phyloP scores from a whole-genome alignment of 2,797 vertebrate species.

The Allobates femoralis region DNA sequence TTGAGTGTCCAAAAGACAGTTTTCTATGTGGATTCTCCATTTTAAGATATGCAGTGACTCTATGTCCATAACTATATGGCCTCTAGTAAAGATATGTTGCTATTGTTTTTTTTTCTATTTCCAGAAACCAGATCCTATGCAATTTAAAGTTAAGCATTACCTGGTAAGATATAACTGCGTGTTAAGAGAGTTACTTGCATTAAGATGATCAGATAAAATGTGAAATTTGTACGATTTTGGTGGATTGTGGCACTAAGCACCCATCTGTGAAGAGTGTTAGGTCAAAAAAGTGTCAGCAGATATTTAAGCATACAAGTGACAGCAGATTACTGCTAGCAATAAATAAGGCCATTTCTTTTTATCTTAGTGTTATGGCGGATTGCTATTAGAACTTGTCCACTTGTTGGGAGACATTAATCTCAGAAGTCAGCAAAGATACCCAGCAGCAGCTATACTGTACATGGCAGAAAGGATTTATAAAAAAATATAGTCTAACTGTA shows the following conservation, averaged over 20 bases:
- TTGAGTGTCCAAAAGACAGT: too few relatives aligned
- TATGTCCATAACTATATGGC: too few relatives aligned
- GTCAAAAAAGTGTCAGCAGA: not conserved
- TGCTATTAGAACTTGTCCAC: not conserved
- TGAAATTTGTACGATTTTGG: not conserved
- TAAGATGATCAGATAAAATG: not conserved
- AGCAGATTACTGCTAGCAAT: not conserved
- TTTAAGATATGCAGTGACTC: too few relatives aligned
- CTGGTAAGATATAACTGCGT: not conserved
- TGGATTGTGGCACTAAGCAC: not conserved
- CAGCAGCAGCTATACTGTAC: not conserved
- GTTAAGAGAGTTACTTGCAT: not conserved
- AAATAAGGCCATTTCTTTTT: not conserved
- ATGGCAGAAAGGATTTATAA: not conserved
- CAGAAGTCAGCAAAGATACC: not conserved
- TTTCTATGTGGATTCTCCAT: too few relatives aligned
- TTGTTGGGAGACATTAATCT: constrained; percentile 13
- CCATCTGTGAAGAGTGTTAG: not conserved
- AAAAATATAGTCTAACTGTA: not conserved
- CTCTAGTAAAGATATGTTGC: too few relatives aligned
- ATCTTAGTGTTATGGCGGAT: not conserved
- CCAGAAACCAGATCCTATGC: too few relatives aligned
- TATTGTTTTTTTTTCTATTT: too few relatives aligned
- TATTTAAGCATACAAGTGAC: not conserved
- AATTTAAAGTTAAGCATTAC: too few relatives aligned